Percentiles rank a stretch among this genome's conserved stretches.
phyloP scores from a whole-genome alignment of 2,797 vertebrate genomes.

The Molossus molossus region DNA sequence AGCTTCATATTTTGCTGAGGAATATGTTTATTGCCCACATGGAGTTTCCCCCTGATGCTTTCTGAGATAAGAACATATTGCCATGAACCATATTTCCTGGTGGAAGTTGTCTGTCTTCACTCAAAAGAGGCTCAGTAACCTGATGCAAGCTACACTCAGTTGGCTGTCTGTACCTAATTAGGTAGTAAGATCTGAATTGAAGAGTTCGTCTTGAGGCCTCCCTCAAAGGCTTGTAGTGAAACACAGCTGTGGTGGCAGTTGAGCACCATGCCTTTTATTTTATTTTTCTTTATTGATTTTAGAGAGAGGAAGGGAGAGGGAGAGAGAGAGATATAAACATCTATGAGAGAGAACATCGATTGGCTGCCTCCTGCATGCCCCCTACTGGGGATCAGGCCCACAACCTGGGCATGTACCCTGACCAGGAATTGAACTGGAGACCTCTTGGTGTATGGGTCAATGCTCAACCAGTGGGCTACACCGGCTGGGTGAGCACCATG shows the following conservation, averaged over 20 bases:
- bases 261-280: not conserved
- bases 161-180: conserved; percentile 36
- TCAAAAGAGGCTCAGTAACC: not conserved
- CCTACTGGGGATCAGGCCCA: no score
- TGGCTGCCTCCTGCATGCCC: no score
- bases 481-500: not conserved
- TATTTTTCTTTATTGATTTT: no score
- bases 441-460: no score
- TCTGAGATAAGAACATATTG: conserved; percentile 44
- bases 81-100: not conserved
- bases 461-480: no score
- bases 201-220: conserved; percentile 52
- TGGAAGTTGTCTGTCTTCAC: conserved; percentile 34
- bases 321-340: no score
- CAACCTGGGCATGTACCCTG: no score
- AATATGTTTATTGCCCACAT: not conserved
- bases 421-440: no score
- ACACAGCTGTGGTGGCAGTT: not conserved
- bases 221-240: conserved; percentile 33
- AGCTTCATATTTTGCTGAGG: not conserved
- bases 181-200: conserved; percentile 9
- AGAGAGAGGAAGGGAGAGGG: no score
- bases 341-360: no score
- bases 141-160: not conserved
- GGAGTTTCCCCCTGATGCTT: not conserved